Base-by-base conservation (phyloP, 2,113 vertebrate genomes). In the Sterna hirundo region DNA sequence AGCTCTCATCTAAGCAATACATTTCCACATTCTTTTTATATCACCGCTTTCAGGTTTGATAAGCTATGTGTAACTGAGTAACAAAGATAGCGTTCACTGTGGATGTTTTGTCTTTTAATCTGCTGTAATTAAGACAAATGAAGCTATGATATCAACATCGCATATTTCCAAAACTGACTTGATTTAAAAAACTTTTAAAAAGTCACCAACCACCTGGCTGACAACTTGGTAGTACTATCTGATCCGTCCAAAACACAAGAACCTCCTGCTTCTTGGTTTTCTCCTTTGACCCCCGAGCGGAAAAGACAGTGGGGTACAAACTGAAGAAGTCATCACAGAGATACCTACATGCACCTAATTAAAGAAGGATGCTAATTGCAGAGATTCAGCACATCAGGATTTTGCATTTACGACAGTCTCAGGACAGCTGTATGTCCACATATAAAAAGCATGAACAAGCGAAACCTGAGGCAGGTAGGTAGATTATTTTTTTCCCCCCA, bases 401-500 rank as follows among this genome's bases (percentile, higher is more conserved):
- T 80, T 95, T 80, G 46, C 47, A 42, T 80, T 79, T 40, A 55
- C 2, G 5, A 29, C 22, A 16, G 57, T 88, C 60, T 84, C 18
- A 61, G 52, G 66, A 57, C 26, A 76, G n/a, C 20, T 42, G 18
- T 46, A 32, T 20, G 44, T 15, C 27, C 36, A 72, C 38, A 11
- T 19, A 29, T 20, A 61, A 40, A 75, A 30, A 61, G 6, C 38
- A 72, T 4, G 8, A 80, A 36, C 23, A 79, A 80, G 10, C 25
- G 36, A 94, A 84, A n/a, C 9, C 38, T 36, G 42, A 68, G 51
- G 49, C 18, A 26, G 11, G 44, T 26, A 83, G n/a, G 44, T 0
- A 51, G 22, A 36, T 34, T 13, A 8, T 0, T 6, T 32, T 36
- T 27, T 20, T 6, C 1, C 23, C 22, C 6, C n/a, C 11, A 9